Evolutionary conservation across 2,797 vertebrate genomes (phyloP).

Genomic region (Fratercula arctica): DNA sequence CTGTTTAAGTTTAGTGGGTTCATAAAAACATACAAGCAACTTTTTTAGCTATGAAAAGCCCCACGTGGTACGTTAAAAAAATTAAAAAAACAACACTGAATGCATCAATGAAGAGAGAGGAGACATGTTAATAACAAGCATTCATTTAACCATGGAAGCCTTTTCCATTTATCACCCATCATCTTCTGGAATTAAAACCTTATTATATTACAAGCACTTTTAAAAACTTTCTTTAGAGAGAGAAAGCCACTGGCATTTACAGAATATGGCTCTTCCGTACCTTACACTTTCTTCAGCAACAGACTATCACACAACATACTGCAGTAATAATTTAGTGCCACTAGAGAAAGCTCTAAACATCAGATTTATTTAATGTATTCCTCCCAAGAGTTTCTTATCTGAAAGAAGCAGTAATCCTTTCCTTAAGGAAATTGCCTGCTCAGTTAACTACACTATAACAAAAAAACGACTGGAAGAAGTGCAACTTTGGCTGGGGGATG

Average conservation of each 20-base stretch:
- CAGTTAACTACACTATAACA: not conserved
- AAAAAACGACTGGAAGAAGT: not conserved
- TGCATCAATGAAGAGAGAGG: conserved; percentile 64
- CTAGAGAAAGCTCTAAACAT: conserved; percentile 31
- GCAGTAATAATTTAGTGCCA: conserved; percentile 21
- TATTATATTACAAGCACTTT: not conserved
- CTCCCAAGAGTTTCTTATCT: conserved; percentile 22
- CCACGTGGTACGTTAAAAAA: conserved; percentile 38
- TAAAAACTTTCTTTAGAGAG: conserved; percentile 15
- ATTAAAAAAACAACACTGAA: conserved; percentile 54
- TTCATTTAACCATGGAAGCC: not conserved
- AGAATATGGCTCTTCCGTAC: not conserved
- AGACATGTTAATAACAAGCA: conserved; percentile 61
- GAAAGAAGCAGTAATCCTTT: conserved; percentile 32
- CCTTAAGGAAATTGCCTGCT: conserved; percentile 34
- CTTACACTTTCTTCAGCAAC: not conserved
- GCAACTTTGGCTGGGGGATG: not conserved
- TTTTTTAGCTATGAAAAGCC: conserved; percentile 74
- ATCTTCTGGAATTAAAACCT: conserved; percentile 52
- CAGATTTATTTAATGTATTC: conserved; percentile 12
- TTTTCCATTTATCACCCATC: conserved; percentile 44
- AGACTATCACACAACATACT: conserved; percentile 32
- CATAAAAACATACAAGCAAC: conserved; percentile 82
- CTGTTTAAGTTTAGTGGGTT: conserved; percentile 83
- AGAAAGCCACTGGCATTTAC: conserved; percentile 26